Evolutionary conservation across 53 echinoderm and acorn worm species (phyloP).

Genomic region (Paracentrotus lividus): DNA sequence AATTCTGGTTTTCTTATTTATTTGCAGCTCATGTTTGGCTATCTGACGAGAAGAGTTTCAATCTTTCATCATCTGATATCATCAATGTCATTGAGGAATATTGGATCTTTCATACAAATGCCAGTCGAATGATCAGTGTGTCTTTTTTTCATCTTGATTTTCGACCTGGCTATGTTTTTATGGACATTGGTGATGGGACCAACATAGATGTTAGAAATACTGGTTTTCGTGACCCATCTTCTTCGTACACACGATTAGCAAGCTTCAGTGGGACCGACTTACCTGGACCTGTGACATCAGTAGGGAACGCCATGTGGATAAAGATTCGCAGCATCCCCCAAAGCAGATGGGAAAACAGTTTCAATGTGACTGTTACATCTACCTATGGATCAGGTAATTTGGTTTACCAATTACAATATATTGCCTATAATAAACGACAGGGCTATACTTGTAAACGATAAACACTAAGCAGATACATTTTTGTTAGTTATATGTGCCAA

Average conservation of each 20-base stretch:
- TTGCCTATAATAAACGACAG: no score
- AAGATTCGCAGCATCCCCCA: neutral
- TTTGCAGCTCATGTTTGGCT: slow-evolving; percentile 5
- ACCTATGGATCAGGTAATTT: neutral
- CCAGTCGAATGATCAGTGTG: neutral
- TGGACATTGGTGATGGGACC: slow-evolving; percentile 28
- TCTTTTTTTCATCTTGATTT: neutral
- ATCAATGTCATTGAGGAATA: neutral
- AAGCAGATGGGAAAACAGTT: neutral
- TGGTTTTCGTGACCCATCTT: neutral
- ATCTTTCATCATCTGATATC: neutral
- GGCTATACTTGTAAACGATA: no score
- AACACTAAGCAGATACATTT: no score
- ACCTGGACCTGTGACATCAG: neutral
- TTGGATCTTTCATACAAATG: slow-evolving; percentile 12
- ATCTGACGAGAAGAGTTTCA: neutral
- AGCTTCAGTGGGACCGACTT: neutral
- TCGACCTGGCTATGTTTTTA: neutral
- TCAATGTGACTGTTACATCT: neutral
- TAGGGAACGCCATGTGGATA: slow-evolving; percentile 3
- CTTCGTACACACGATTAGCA: neutral
- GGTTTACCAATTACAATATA: no score
- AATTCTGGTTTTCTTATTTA: no score
- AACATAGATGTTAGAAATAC: neutral
- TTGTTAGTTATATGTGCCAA: no score